Evolutionary conservation across 2,113 vertebrate species (phyloP).

Genomic region (Tyto alba): DNA sequence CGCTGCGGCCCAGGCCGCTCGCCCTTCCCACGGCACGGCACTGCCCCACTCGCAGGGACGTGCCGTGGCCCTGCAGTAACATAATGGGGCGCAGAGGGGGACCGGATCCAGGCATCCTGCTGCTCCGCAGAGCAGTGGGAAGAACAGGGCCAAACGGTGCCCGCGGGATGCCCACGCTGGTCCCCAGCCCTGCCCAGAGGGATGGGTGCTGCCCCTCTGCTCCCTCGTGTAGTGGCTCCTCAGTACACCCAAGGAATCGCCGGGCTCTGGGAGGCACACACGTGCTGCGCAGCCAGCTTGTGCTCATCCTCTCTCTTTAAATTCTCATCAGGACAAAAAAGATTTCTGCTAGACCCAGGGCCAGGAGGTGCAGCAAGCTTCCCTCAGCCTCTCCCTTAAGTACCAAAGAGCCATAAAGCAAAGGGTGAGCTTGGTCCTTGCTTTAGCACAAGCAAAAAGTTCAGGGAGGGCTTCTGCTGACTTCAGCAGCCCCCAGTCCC

Average conservation of each 20-base stretch:
- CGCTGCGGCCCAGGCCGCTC: not conserved
- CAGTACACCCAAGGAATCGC: not conserved
- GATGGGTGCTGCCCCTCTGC: not conserved
- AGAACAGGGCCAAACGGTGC: not conserved
- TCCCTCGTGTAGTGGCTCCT: not conserved
- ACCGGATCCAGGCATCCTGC: not conserved
- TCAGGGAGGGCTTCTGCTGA: not conserved
- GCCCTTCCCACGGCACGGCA: rapidly evolving
- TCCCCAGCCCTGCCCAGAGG: not conserved
- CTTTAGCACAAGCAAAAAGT: not conserved
- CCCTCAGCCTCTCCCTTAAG: not conserved
- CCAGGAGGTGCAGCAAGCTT: not conserved
- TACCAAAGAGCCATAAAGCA: not conserved
- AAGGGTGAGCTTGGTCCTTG: not conserved
- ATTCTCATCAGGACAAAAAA: not conserved
- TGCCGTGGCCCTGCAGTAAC: not conserved
- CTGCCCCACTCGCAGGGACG: rapidly evolving
- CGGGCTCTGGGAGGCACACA: rapidly evolving
- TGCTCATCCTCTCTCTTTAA: not conserved
- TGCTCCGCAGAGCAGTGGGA: not conserved
- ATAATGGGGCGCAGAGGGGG: rapidly evolving
- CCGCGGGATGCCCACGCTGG: rapidly evolving
- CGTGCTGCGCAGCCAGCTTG: rapidly evolving
- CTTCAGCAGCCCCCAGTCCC: not conserved
- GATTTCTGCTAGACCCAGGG: not conserved